A percentile compares a stretch with the other conserved stretches of the same genome.
Conservation (phyloP, 2,888 invertebrate species). For the Diplolepis rosae region DNA sequence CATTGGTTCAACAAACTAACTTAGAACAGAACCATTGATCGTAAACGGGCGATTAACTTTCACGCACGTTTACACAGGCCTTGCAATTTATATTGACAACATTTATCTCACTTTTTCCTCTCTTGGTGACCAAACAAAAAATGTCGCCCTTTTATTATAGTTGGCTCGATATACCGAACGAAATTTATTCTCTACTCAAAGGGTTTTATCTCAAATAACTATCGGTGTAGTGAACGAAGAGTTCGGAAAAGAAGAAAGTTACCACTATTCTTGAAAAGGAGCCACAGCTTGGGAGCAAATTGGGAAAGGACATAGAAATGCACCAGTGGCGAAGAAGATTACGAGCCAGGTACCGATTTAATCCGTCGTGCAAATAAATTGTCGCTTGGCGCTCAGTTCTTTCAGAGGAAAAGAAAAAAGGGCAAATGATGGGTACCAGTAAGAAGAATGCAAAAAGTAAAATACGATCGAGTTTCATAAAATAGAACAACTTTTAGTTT, state of each 20-base stretch:
- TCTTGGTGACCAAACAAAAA: background rate
- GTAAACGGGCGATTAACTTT: slow-evolving; percentile 58
- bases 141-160: slow-evolving; percentile 1
- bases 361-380: slow-evolving; percentile 58
- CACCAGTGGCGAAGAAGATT: slow-evolving; percentile 52
- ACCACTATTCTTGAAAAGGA: slow-evolving; percentile 13
- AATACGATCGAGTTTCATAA: no score
- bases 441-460: background rate
- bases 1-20: slow-evolving; percentile 52
- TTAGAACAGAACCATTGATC: slow-evolving; percentile 52
- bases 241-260: slow-evolving; percentile 15
- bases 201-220: background rate
- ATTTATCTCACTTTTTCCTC: background rate
- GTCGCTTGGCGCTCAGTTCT: slow-evolving; percentile 40
- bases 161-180: background rate
- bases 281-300: slow-evolving; percentile 2
- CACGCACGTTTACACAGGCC: slow-evolving; percentile 52
- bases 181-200: slow-evolving; percentile 17
- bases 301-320: slow-evolving; percentile 36
- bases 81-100: slow-evolving; percentile 51
- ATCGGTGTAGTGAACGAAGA: background rate
- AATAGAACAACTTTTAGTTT: no score
- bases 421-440: background rate
- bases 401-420: slow-evolving; percentile 1
- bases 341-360: slow-evolving; percentile 51